These are phyloP conservation scores for Epizoanthus rinbou DNA, from an alignment of 92 coral and sea anemone species.

Conservation along the genomic window DNA sequence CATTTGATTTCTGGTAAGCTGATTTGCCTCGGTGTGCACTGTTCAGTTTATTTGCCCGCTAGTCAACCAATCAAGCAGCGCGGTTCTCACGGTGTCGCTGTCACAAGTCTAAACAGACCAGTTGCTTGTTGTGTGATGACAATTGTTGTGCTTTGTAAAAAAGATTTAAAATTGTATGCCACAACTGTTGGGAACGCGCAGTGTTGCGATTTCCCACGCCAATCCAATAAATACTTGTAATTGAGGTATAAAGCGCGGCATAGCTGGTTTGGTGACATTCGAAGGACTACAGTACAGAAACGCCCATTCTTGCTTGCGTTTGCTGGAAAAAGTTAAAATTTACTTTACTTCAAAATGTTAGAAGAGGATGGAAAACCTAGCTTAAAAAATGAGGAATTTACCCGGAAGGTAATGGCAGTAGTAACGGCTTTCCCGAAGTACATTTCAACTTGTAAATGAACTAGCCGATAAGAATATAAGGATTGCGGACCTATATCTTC, in stretches of 20 bases:
- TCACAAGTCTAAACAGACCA: constrained; percentile 51
- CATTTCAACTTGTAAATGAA: background rate
- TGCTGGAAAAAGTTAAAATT: background rate
- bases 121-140: constrained; percentile 21
- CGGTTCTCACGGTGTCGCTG: constrained; percentile 88
- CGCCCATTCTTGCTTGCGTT: background rate
- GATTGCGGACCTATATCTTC: too few relatives aligned
- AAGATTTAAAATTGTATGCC: background rate
- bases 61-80: constrained; percentile 69
- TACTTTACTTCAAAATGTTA: constrained; percentile 15
- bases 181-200: constrained; percentile 35
- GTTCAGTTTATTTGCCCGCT: constrained; percentile 22
- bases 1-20: background rate
- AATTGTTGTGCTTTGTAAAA: constrained; percentile 23
- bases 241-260: background rate
- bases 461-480: too few relatives aligned
- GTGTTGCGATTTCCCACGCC: constrained; percentile 17
- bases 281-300: background rate
- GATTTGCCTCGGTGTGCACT: constrained; percentile 6
- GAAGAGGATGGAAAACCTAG: constrained; percentile 24
- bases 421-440: background rate
- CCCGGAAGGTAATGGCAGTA: constrained; percentile 21
- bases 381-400: background rate
- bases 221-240: background rate
- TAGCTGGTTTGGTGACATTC: background rate